Evolutionary conservation across 2,113 vertebrate species (phyloP), one percentile per base, ranked within the genome.

Genomic region (Eclectus roratus): DNA sequence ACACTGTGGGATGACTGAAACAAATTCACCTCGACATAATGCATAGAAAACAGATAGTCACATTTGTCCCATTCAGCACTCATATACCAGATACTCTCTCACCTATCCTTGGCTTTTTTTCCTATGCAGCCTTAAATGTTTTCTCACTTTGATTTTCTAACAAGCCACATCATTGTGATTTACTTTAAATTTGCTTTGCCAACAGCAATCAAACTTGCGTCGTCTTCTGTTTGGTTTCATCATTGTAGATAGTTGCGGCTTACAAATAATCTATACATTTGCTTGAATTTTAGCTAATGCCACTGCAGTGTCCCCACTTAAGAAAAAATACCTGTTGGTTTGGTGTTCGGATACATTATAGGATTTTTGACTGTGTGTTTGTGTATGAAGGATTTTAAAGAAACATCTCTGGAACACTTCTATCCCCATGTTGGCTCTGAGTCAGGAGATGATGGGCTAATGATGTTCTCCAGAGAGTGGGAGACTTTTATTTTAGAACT

Each of bases 1-100:
- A 15, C 88, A n/a, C 11, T 33, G 8, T 55, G 31, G 53, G 11
- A 21, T 66, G 64, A 58, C n/a, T 50, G 37, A 63, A 68, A 46
- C 24, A 91, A 91, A 86, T 27, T 31, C 13, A 27, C 3, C 19
- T 41, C 0, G 0, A 35, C 8, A 13, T 23, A 77, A 58, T 27
- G 13, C 3, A 1, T 27, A 53, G n/a, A 66, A 33, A 63, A 24
- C 23, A 27, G 47, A 72, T 49, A 17, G 29, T 63, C 24, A 11
- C 4, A 3, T 77, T 66, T 53, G 83, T 13, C 12, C 28, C 1
- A 1, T 33, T 80, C 39, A 13, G 9, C 6, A 0, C 28, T 80
- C 6, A 4, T 4, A 2, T 15, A 4, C 69, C 44, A 77, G 41
- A 53, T 72, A 43, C 15, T 53, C 3, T 71, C 24, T 69, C 23